These are phyloP conservation scores for Rugalucina vietnamica DNA, from an alignment of 2,888 invertebrate species.

Conservation along the genomic window DNA sequence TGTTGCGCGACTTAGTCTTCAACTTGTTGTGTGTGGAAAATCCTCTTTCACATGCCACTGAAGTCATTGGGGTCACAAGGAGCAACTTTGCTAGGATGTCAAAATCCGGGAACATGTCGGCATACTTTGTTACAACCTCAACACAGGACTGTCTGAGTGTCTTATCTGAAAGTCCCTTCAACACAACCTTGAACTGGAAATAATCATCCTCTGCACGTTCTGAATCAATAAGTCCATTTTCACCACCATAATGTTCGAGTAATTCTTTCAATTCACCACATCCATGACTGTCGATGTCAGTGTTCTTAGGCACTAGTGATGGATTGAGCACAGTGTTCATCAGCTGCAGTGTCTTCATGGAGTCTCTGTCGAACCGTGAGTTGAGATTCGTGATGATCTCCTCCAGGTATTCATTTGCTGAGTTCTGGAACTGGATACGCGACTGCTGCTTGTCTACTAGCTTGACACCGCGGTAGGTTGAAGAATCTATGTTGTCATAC, in stretches of 20 bases:
- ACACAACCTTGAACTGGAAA: too few relatives aligned
- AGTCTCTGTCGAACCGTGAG: conserved; percentile 2
- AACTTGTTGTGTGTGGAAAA: conserved; percentile 15
- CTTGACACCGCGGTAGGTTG: conserved; percentile 4
- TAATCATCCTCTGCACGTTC: background rate
- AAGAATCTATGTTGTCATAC: background rate
- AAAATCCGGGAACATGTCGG: background rate
- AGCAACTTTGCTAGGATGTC: background rate
- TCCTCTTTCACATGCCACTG: conserved; percentile 23
- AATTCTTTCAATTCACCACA: background rate
- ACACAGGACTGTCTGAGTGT: background rate
- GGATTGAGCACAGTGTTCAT: background rate
- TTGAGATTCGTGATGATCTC: conserved; percentile 10
- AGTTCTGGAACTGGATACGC: conserved; percentile 28
- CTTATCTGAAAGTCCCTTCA: background rate
- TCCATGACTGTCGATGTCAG: background rate
- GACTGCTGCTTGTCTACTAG: conserved; percentile 8
- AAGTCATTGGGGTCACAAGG: conserved; percentile 9
- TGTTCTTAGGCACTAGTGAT: conserved; percentile 4
- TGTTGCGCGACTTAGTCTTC: conserved; percentile 10
- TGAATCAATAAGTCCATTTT: conserved; percentile 3
- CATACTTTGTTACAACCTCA: background rate
- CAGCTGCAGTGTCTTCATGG: conserved; percentile 5
- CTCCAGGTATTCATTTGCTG: conserved; percentile 14
- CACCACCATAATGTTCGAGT: conserved; percentile 8